Evolutionary conservation across 1,140 invertebrate genomes (phyloP).

Genomic region (Penaeus japonicus): DNA sequence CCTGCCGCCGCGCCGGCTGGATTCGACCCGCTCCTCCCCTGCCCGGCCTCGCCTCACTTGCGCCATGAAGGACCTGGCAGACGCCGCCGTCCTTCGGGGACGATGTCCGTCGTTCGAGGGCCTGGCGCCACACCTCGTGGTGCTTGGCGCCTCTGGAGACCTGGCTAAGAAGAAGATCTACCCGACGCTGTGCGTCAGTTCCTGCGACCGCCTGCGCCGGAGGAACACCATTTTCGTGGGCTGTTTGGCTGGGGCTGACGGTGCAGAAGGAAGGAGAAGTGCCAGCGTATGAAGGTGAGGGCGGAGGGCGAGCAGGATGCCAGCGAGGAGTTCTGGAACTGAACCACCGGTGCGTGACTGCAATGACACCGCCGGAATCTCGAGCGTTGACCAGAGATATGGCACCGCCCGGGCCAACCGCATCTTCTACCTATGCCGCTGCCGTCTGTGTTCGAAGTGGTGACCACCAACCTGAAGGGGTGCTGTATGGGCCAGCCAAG

Average conservation of each 20-base stretch:
- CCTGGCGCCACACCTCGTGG: conserved; percentile 49
- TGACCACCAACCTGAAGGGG: conserved; percentile 85
- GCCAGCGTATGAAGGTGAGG: conserved; percentile 82
- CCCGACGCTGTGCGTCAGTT: conserved; percentile 95
- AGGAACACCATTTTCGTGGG: conserved; percentile 89
- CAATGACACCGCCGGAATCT: conserved; percentile 86
- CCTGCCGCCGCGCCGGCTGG: not conserved
- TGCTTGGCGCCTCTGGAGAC: conserved; percentile 75
- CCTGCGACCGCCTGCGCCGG: conserved; percentile 88
- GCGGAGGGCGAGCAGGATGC: conserved; percentile 76
- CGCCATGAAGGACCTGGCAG: conserved; percentile 7
- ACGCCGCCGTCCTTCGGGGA: no score
- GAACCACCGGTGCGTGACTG: conserved; percentile 86
- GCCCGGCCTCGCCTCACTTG: conserved; percentile 18
- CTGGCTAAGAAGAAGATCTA: conserved; percentile 99
- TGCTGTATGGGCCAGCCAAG: conserved; percentile 83
- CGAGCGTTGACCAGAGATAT: conserved; percentile 79
- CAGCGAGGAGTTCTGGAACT: conserved; percentile 87
- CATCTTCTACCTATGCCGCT: conserved; percentile 96
- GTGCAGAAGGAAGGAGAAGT: conserved; percentile 75
- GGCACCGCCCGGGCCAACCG: conserved; percentile 75
- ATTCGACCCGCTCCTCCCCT: not conserved
- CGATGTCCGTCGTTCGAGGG: not conserved
- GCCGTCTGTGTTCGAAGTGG: conserved; percentile 90
- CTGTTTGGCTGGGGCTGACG: conserved; percentile 86